Percentiles rank a stretch among this genome's conserved stretches.
These are phyloP conservation scores for Rhabdomys pumilio DNA, from an alignment of 2,797 vertebrate genomes.

Conservation along the genomic window DNA sequence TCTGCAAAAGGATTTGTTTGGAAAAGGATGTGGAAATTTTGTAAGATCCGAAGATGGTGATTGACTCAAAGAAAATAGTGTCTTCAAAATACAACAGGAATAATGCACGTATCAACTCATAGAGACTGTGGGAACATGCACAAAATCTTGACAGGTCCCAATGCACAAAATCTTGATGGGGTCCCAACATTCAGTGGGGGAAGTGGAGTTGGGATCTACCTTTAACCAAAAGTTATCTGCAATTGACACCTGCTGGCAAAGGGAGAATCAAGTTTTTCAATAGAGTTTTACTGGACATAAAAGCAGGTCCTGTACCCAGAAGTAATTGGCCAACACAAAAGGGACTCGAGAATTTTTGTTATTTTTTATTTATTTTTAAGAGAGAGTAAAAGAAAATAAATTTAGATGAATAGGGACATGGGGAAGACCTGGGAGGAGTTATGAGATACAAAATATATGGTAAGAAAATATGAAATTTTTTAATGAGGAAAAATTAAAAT, in stretches of 20 bases:
- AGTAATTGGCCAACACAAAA: not conserved
- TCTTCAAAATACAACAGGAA: not conserved
- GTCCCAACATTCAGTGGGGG: not conserved
- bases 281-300: not conserved
- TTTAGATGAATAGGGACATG: not conserved
- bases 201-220: not conserved
- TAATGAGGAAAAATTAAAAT: not conserved
- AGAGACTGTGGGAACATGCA: not conserved
- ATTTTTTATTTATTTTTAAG: not conserved
- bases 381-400: not conserved
- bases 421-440: not conserved
- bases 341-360: not conserved
- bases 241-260: not conserved
- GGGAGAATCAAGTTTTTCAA: not conserved
- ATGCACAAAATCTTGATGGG: too few species aligned
- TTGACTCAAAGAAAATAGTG: not conserved
- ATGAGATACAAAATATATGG: not conserved
- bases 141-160: not conserved
- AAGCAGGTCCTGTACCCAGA: not conserved
- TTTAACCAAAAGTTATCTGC: not conserved
- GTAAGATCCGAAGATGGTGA: not conserved
- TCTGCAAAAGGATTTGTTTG: too few species aligned
- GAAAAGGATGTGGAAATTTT: not conserved
- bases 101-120: not conserved
- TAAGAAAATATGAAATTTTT: not conserved